Percentiles rank a stretch among this genome's conserved stretches.
phyloP scores from a whole-genome alignment of 1,140 invertebrate genomes.

The honey bee (Apis mellifera) region Amel_HAv3.1 CM009937.2:2734501-2735000 shows the following conservation, averaged over 20 bases:
- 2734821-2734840: constrained; percentile 8
- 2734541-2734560: too few species aligned
- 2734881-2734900: constrained; percentile 81
- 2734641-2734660: too few species aligned
- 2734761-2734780: background rate
- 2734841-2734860: constrained; percentile 7
- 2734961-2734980: constrained; percentile 62
- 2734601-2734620: too few species aligned
- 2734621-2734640: too few species aligned
- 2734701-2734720: too few species aligned
- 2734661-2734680: too few species aligned
- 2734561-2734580: too few species aligned
- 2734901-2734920: constrained; percentile 79
- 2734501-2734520: background rate
- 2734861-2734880: constrained; percentile 70
- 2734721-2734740: too few species aligned
- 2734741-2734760: too few species aligned
- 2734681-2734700: too few species aligned
- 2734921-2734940: constrained; percentile 49
- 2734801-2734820: background rate
- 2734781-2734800: constrained; percentile 35
- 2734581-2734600: too few species aligned
- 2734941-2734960: constrained; percentile 67
- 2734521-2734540: too few species aligned
- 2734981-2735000: constrained; percentile 62